These are phyloP conservation scores for Steinernema carpocapsae DNA, from an alignment of 2,888 invertebrate species.

Conservation along the genomic window DNA sequence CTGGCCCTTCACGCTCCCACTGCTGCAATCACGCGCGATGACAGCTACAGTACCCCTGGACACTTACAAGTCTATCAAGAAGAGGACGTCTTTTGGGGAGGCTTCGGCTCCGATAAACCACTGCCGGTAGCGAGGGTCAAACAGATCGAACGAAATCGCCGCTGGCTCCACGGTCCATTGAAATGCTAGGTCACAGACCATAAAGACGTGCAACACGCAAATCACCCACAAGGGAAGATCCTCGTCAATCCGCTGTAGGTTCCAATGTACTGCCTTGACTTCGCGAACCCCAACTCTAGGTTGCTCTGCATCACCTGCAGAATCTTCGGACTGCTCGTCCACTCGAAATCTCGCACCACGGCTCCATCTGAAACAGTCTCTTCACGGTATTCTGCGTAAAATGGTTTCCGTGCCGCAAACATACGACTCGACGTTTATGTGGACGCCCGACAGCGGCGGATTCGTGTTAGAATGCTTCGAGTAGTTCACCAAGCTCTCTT, in stretches of 20 bases:
- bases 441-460: conserved; percentile 48
- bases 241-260: conserved; percentile 66
- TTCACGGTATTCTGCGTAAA: not conserved
- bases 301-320: conserved; percentile 56
- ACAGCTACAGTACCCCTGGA: not conserved
- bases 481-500: not conserved
- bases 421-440: conserved; percentile 59
- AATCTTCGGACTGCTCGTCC: conserved; percentile 54
- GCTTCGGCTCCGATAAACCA: conserved; percentile 67
- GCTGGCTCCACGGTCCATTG: conserved; percentile 60
- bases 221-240: conserved; percentile 59
- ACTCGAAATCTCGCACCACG: conserved; percentile 62
- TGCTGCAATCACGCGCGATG: conserved; percentile 38
- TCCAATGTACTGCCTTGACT: conserved; percentile 65
- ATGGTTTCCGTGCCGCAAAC: conserved; percentile 50
- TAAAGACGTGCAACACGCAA: no score
- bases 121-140: conserved; percentile 66
- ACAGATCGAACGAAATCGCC: conserved; percentile 65
- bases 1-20: conserved; percentile 61
- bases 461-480: conserved; percentile 10
- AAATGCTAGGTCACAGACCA: conserved; percentile 46
- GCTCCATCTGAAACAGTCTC: conserved; percentile 46
- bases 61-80: conserved; percentile 67
- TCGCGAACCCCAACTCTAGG: conserved; percentile 42
- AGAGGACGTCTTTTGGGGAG: conserved; percentile 66